Conservation (phyloP, 2,888 invertebrate genomes). For the Ophion costatus region DNA sequence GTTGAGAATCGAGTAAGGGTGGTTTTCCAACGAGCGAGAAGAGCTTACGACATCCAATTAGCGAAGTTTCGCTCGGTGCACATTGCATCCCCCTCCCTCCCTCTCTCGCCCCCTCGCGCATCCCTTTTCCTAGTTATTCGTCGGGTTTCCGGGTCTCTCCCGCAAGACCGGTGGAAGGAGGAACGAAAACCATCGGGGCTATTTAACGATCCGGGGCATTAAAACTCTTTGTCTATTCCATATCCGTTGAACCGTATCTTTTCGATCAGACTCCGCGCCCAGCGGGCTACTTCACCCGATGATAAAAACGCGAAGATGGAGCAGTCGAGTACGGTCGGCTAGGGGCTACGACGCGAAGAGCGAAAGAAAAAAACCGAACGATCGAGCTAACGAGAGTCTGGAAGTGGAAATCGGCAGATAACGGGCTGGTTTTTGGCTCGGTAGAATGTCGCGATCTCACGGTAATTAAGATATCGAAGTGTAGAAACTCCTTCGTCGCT, state of each 20-base stretch:
- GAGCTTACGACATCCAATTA: conserved; percentile 68
- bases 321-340: neutral
- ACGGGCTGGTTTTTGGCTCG: no score
- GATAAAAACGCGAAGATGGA: conserved; percentile 11
- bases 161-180: neutral
- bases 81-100: conserved; percentile 12
- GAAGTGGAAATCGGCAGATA: no score
- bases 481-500: neutral
- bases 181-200: conserved; percentile 59
- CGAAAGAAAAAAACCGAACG: conserved; percentile 34
- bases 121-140: neutral
- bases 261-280: conserved; percentile 15
- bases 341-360: conserved; percentile 11
- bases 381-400: neutral
- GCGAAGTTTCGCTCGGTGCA: conserved; percentile 56
- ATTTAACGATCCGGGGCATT: conserved; percentile 60
- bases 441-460: no score
- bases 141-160: conserved; percentile 16
- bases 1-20: neutral
- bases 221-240: conserved; percentile 46
- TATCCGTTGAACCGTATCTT: conserved; percentile 48
- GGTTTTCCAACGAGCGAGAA: conserved; percentile 45
- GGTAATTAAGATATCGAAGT: conserved; percentile 54
- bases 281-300: neutral
- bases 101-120: neutral